Evolutionary conservation across 2,113 vertebrate species (phyloP).

Genomic region (Heteronetta atricapilla): DNA sequence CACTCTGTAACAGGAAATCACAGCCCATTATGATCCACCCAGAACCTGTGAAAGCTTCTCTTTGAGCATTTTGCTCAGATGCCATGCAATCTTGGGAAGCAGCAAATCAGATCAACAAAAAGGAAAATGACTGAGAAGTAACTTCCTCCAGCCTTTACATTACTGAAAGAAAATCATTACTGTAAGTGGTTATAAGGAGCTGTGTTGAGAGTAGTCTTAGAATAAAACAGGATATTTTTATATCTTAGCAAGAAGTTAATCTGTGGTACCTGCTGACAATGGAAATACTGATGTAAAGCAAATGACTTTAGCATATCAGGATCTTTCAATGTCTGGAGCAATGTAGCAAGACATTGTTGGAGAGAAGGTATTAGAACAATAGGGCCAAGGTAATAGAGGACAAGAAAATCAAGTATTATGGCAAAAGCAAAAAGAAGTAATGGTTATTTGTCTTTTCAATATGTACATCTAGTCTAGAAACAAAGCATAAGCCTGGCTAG

Average conservation of each 20-base stretch:
- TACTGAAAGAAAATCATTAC: background rate
- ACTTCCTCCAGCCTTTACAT: background rate
- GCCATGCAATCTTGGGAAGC: background rate
- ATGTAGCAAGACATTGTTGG: slow-evolving; percentile 37
- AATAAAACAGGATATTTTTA: slow-evolving; percentile 24
- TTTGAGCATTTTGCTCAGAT: background rate
- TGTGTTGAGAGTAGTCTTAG: background rate
- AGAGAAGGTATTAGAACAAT: slow-evolving; percentile 35
- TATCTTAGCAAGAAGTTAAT: slow-evolving; percentile 1
- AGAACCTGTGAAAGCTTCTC: background rate
- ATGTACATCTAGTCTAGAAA: background rate
- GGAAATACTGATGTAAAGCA: slow-evolving; percentile 51
- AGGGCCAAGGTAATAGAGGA: slow-evolving; percentile 22
- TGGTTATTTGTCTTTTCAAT: background rate
- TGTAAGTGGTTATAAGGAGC: background rate
- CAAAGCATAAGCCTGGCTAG: background rate
- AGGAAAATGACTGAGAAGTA: background rate
- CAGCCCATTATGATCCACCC: background rate
- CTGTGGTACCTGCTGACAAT: background rate
- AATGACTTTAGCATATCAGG: slow-evolving; percentile 39
- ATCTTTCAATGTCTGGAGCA: slow-evolving; percentile 46
- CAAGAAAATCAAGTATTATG: background rate
- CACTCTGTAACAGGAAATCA: background rate
- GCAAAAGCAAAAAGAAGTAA: rapidly evolving
- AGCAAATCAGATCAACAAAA: background rate